Evolutionary conservation across 2,113 vertebrate genomes (phyloP).

Genomic region (Numida meleagris): DNA sequence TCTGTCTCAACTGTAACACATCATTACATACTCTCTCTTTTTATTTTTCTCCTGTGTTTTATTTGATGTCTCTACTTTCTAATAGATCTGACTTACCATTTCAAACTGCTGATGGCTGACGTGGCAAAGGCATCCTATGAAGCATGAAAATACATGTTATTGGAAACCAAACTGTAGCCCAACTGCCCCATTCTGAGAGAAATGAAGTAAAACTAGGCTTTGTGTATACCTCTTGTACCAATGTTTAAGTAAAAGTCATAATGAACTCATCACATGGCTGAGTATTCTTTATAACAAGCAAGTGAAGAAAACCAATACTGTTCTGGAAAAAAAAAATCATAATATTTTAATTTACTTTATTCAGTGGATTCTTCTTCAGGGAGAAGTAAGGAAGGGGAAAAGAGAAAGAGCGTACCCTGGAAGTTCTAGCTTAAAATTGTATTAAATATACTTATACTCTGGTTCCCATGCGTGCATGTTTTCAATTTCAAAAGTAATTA

Average conservation of each 20-base stretch:
- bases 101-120: not conserved
- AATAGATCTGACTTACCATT: not conserved
- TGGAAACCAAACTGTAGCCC: not conserved
- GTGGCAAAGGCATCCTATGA: not conserved
- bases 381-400: not conserved
- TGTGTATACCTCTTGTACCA: not conserved
- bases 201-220: not conserved
- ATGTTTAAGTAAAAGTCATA: not conserved
- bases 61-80: not conserved
- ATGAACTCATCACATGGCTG: not conserved
- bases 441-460: constrained; percentile 33
- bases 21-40: not conserved
- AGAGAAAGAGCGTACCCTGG: not conserved
- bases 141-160: not conserved
- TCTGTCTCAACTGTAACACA: not conserved
- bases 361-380: not conserved
- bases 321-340: not conserved
- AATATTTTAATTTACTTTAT: not conserved
- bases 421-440: not conserved
- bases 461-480: constrained; percentile 12
- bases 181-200: not conserved
- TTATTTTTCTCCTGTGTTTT: not conserved
- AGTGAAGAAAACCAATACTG: not conserved
- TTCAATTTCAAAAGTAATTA: constrained; percentile 72
- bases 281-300: not conserved